These are phyloP conservation scores for Micromesistius poutassou DNA, from an alignment of 2,797 vertebrate species.

Conservation along the genomic window DNA sequence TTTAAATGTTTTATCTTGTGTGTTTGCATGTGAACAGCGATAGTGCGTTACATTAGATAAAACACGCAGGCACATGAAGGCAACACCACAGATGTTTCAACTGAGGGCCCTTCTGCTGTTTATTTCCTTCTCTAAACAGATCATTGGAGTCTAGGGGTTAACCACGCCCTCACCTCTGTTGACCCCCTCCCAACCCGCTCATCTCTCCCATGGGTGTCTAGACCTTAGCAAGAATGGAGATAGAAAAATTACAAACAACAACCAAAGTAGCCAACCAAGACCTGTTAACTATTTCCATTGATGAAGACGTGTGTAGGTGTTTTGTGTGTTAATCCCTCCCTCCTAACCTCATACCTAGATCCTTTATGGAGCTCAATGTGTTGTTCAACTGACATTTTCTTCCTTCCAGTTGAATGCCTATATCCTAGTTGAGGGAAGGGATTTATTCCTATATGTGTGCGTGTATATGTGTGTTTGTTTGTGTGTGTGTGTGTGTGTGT, in stretches of 20 bases:
- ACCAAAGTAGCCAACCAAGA: constrained; percentile 62
- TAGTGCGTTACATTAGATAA: neutral
- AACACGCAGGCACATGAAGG: neutral
- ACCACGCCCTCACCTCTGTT: constrained; percentile 25
- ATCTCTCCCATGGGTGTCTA: constrained; percentile 54
- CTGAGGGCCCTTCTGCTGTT: neutral
- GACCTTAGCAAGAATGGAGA: constrained; percentile 22
- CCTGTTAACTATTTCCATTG: constrained; percentile 50
- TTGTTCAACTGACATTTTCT: constrained; percentile 1
- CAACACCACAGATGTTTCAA: neutral
- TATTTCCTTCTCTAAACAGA: constrained; percentile 56
- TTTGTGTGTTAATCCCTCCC: neutral
- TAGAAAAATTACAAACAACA: constrained; percentile 20
- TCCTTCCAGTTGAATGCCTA: neutral
- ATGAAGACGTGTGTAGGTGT: constrained; percentile 40
- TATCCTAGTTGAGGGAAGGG: neutral
- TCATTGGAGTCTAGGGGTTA: constrained; percentile 88
- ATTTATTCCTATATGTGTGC: neutral
- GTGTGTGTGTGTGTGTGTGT: neutral
- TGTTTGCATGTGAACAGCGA: neutral
- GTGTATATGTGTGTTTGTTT: neutral
- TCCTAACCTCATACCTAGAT: neutral
- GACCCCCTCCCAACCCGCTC: constrained; percentile 40
- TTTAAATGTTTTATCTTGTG: neutral
- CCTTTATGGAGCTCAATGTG: constrained; percentile 22